Evolutionary conservation across 2,888 invertebrate species (phyloP).

Genomic region (Caenorhabditis sulstoni): DNA sequence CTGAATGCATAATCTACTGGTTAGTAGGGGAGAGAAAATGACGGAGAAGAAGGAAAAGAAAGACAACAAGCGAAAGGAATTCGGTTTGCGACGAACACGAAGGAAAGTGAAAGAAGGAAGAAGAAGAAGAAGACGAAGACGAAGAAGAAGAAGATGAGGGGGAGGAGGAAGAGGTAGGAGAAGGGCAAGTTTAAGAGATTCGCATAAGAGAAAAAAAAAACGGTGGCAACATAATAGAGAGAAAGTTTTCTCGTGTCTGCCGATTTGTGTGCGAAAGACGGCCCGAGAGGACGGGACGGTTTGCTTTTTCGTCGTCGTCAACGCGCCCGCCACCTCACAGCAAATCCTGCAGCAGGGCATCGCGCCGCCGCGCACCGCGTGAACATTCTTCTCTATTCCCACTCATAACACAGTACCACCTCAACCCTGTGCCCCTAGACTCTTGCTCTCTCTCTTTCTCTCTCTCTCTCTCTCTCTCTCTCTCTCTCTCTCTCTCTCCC

Average conservation of each 20-base stretch:
- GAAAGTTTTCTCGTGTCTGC: slow-evolving; percentile 20
- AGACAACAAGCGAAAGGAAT: slow-evolving; percentile 18
- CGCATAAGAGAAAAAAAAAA: slow-evolving; percentile 26
- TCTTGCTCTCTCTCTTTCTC: slow-evolving; percentile 39
- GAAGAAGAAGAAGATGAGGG: slow-evolving; percentile 2
- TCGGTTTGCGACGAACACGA: slow-evolving; percentile 44
- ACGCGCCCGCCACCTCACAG: slow-evolving; percentile 4
- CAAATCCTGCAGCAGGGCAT: slow-evolving; percentile 32
- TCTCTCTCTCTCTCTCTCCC: too few relatives aligned
- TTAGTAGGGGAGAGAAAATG: slow-evolving; percentile 17
- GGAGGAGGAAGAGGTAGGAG: neutral
- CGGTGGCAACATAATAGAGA: slow-evolving; percentile 37
- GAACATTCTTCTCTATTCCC: slow-evolving; percentile 39
- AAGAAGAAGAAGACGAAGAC: slow-evolving; percentile 13
- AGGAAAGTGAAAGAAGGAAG: slow-evolving; percentile 44
- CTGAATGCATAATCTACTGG: slow-evolving; percentile 25
- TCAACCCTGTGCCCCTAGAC: slow-evolving; percentile 28
- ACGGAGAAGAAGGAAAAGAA: neutral
- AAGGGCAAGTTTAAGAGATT: slow-evolving; percentile 27
- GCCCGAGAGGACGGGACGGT: slow-evolving; percentile 17
- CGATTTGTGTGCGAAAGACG: slow-evolving; percentile 20
- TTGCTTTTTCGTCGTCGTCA: slow-evolving; percentile 24
- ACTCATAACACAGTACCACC: slow-evolving; percentile 51
- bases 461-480: too few relatives aligned
- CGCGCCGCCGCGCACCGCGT: slow-evolving; percentile 32